Conservation (phyloP, 2,113 vertebrate genomes). For the Zingel zingel region DNA sequence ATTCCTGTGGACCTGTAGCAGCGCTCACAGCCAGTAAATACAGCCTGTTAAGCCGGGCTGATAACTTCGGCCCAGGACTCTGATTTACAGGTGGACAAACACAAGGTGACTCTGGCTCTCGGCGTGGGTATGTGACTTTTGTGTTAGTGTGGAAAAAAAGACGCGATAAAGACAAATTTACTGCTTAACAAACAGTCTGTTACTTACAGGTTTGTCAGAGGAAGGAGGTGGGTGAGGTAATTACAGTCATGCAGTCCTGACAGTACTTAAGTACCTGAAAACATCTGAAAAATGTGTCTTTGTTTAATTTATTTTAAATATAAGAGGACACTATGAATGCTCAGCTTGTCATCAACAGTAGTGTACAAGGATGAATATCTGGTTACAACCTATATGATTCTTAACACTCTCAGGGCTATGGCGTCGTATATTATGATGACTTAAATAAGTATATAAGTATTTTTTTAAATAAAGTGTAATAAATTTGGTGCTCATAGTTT, state of each 20-base stretch:
- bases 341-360: background rate
- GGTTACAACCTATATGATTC: background rate
- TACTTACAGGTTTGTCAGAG: background rate
- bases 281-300: background rate
- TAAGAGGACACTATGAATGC: background rate
- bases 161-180: constrained; percentile 20
- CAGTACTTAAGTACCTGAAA: background rate
- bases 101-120: constrained; percentile 34
- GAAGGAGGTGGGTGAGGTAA: background rate
- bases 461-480: background rate
- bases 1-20: constrained; percentile 64
- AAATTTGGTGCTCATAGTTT: background rate
- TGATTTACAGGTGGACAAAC: constrained; percentile 77
- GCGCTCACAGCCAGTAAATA: constrained; percentile 72
- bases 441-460: background rate
- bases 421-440: background rate
- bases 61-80: constrained; percentile 46
- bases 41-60: constrained; percentile 48
- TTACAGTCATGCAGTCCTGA: background rate
- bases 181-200: background rate
- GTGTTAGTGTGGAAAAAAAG: background rate
- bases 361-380: background rate
- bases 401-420: background rate
- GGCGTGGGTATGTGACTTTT: background rate
- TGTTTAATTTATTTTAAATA: constrained; percentile 2